A percentile compares a stretch with the other conserved stretches of the same genome.
Conservation (phyloP, 2,113 vertebrate genomes). For the Festucalex cinctus region DNA sequence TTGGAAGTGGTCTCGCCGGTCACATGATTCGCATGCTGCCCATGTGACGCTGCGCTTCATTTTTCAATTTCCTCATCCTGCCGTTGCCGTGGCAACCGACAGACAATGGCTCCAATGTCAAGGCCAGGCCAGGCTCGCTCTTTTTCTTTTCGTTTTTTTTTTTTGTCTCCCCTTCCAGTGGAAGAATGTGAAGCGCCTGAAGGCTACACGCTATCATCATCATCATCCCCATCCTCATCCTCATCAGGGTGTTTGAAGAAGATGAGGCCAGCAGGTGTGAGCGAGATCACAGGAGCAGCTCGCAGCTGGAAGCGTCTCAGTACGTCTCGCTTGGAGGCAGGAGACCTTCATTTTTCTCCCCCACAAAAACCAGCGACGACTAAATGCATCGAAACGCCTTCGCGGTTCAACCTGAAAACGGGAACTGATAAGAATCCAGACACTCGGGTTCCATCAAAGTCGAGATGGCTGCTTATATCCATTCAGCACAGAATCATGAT, state of each 20-base stretch:
- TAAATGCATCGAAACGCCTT: neutral
- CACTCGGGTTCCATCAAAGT: too few species aligned
- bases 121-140: neutral
- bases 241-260: conserved; percentile 32
- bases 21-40: neutral
- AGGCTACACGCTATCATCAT: neutral
- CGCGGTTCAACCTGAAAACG: neutral
- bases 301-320: conserved; percentile 2
- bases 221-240: neutral
- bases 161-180: neutral
- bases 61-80: neutral
- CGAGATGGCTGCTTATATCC: neutral
- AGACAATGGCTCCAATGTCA: neutral
- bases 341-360: neutral
- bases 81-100: neutral
- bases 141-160: neutral
- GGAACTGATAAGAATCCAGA: neutral
- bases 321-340: neutral
- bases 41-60: conserved; percentile 1
- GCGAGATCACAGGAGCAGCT: conserved; percentile 29
- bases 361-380: neutral
- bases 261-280: conserved; percentile 19
- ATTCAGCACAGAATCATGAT: too few species aligned
- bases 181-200: neutral
- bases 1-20: neutral